Evolutionary conservation across 2,888 invertebrate genomes (phyloP), one percentile per base, ranked within the genome.

Genomic region (Seira musarum): DNA sequence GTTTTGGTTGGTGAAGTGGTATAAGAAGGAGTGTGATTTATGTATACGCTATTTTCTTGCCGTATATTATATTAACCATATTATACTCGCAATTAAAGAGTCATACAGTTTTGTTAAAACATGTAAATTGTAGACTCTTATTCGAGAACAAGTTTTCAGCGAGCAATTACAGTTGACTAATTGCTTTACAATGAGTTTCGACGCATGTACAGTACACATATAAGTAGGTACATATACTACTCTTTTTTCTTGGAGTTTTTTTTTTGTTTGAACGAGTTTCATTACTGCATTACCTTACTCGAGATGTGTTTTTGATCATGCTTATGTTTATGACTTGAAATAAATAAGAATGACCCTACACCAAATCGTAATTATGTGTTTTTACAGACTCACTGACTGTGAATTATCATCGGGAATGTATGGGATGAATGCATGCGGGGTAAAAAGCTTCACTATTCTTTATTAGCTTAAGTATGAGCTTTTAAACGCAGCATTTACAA

Each of bases 111-210:
- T 57, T 57, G 57, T 57, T 57, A 57, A 57, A n/a, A 66, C 40
- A 66, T 17, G 66, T 40, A 40, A 66, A 40, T 35, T 66, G 66
- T 66, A 25, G 10, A 46, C 66, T 40, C 19, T n/a, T 17, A 57
- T 57, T 57, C 57, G 17, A 61, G 79, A 83, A 81, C 79, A 81
- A 82, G 84, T 84, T 84, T 84, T 84, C 84, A 81, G 81, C 81
- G 81, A 81, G 76, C 84, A 82, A 84, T 84, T 84, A 84, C 77
- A 69, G 76, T 82, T 82, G 82, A 84, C 84, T 84, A 84, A 84
- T 84, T 84, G 84, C 82, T 82, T 84, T 79, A 65, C 73, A 84
- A 84, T 82, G 81, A 82, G 81, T 75, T 73, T 69, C 49, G 72
- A 72, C 72, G 64, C 61, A 57, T 57, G 57, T 57, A 57, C 13